phyloP scores from a whole-genome alignment of 2,888 invertebrate genomes.

The Tortrix viridana region DNA sequence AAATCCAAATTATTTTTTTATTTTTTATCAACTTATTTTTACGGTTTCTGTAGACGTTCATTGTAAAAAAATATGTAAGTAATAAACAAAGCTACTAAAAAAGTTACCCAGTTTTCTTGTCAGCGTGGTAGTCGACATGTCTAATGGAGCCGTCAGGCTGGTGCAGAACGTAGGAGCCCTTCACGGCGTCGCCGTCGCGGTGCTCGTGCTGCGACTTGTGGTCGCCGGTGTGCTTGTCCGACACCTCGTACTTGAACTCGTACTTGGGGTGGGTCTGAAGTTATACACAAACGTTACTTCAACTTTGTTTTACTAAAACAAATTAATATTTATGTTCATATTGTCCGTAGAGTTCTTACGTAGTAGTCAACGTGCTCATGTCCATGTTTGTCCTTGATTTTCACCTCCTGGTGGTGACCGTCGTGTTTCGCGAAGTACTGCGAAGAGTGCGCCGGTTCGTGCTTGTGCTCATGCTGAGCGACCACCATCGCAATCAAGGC shows the following conservation, averaged over 20 bases:
- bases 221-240: constrained; percentile 73
- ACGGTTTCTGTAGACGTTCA: too few relatives aligned
- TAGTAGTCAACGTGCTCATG: constrained; percentile 53
- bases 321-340: too few relatives aligned
- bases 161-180: constrained; percentile 81
- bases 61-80: too few relatives aligned
- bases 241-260: constrained; percentile 64
- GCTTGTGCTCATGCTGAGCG: constrained; percentile 57
- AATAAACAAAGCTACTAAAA: too few relatives aligned
- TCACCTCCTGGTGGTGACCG: constrained; percentile 60
- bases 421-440: constrained; percentile 66
- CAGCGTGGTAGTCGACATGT: constrained; percentile 56
- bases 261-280: constrained; percentile 60
- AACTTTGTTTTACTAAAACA: too few relatives aligned
- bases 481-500: constrained; percentile 53
- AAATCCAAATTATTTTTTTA: too few relatives aligned
- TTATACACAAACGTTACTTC: too few relatives aligned
- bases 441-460: constrained; percentile 67
- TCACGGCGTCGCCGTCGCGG: constrained; percentile 81
- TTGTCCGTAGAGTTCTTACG: constrained; percentile 43
- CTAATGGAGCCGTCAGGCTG: constrained; percentile 78
- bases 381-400: constrained; percentile 51
- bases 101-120: constrained; percentile 58
- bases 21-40: too few relatives aligned
- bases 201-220: constrained; percentile 73